These are phyloP conservation scores for Arion vulgaris DNA, from an alignment of 1,140 invertebrate species.

Conservation along the genomic window DNA sequence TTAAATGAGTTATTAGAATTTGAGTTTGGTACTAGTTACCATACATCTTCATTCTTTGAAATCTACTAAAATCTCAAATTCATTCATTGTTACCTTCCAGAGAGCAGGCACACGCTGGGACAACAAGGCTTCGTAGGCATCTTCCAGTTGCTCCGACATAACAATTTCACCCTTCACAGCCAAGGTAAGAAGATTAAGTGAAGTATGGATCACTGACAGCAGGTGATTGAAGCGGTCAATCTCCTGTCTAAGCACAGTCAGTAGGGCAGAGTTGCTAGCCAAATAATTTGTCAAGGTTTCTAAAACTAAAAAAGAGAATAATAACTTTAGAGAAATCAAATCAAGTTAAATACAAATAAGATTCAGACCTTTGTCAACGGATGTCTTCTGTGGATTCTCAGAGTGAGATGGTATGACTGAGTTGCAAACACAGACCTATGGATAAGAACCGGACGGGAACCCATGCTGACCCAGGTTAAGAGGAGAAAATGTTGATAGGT, in stretches of 20 bases:
- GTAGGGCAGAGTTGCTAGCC: constrained; percentile 74
- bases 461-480: no score
- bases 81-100: constrained; percentile 63
- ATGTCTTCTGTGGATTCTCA: no score
- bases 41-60: no score
- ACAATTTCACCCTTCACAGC: constrained; percentile 87
- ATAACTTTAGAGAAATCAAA: neutral
- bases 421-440: no score
- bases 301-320: constrained; percentile 51
- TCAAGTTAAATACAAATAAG: no score
- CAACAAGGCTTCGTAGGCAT: constrained; percentile 83
- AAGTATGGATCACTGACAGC: constrained; percentile 79
- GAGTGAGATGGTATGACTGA: no score
- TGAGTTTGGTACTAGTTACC: no score
- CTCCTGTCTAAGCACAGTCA: constrained; percentile 88
- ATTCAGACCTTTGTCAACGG: no score
- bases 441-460: no score
- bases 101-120: constrained; percentile 78
- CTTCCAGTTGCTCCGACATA: constrained; percentile 88
- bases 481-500: no score
- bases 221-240: constrained; percentile 87
- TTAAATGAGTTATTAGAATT: no score
- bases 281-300: constrained; percentile 54
- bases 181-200: constrained; percentile 81
- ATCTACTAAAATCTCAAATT: no score